Evolutionary conservation across 2,113 vertebrate species (phyloP), one percentile per base, ranked within the genome.

Genomic region (Mustela lutreola): DNA sequence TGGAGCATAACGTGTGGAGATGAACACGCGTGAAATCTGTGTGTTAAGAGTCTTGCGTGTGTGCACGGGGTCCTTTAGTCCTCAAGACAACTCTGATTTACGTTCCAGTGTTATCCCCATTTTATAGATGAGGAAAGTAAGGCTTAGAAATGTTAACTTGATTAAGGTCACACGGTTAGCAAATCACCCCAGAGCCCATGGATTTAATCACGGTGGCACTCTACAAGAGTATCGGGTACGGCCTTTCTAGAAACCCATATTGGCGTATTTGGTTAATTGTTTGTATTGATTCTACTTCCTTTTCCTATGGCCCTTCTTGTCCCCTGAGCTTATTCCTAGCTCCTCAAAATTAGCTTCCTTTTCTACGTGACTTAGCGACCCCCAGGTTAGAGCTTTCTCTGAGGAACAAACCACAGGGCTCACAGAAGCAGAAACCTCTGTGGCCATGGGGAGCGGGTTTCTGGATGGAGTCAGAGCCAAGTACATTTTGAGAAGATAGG

Each of bases 101-200:
- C 9, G 1, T 48, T 19, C 58, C 39, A 21, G 67, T 31, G 45
- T 67, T 80, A 63, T 78, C 28, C 22, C 81, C 63, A n/a, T 89
- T 86, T 83, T 75, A 92, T 26, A 84, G 86, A 81, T 7, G 22
- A 53, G 22, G 60, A 80, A 76, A 93, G 4, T 16, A 88, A 95
- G 60, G 71, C 36, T 63, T 85, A 76, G 83, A 73, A 78, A 75
- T 67, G 58, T 67, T 65, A 71, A 65, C 33, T 22, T 58, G 50
- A 48, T 89, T 42, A 67, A 90, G 22, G 39, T 65, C 79, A 70
- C 48, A 50, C 3, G 31, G 45, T 36, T 50, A 8, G 28, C n/a
- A 14, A 76, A 33, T 48, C 53, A 39, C 22, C 62, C 11, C 70
- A 45, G 11, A 71, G 15, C 16, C 28, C 16, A 5, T 3, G 15